These are phyloP conservation scores for Cavia porcellus DNA, from an alignment of 2,113 vertebrate genomes.

Conservation along the genomic window DNA sequence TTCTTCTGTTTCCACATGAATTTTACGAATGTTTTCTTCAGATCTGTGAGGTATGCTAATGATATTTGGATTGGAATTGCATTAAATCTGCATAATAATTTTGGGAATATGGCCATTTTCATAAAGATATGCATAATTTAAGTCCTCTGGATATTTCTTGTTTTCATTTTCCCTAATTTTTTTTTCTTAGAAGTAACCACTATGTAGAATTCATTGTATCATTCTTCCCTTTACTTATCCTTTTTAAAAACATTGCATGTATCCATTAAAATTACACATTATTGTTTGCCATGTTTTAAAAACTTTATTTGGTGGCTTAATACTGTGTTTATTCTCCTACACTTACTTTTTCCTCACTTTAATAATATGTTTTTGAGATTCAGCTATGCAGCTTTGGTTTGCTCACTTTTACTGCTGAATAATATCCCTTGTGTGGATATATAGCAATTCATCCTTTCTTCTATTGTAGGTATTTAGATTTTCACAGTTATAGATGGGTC, in stretches of 20 bases:
- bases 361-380: not conserved
- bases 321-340: not conserved
- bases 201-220: not conserved
- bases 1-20: too few species aligned
- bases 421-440: not conserved
- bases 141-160: not conserved
- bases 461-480: not conserved
- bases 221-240: not conserved
- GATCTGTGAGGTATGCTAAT: too few species aligned
- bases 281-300: not conserved
- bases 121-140: too few species aligned
- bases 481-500: not conserved
- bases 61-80: too few species aligned
- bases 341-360: not conserved
- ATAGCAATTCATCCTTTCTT: not conserved
- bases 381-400: not conserved
- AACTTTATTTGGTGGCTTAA: not conserved
- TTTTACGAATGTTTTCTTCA: too few species aligned
- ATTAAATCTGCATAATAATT: too few species aligned
- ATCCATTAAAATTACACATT: not conserved
- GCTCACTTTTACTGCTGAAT: constrained; percentile 11
- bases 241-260: not conserved
- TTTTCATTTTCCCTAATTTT: not conserved
- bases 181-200: not conserved
- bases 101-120: too few species aligned